A percentile compares a stretch with the other conserved stretches of the same genome.
Evolutionary conservation across 2,888 invertebrate species (phyloP).

Genomic region (Dicyrtomina minuta): DNA sequence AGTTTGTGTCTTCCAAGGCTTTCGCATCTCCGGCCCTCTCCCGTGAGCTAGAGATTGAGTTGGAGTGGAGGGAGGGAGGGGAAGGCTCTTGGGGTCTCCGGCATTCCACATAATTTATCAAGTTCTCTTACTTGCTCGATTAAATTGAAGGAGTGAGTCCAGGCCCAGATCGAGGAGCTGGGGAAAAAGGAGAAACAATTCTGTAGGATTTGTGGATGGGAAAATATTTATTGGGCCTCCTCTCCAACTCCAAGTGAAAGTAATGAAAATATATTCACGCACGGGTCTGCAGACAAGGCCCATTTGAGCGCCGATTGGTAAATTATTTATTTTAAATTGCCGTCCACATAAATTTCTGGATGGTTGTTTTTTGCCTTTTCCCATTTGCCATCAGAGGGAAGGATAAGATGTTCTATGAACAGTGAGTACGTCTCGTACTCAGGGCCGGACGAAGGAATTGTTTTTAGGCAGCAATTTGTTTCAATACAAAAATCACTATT

Average conservation of each 20-base stretch:
- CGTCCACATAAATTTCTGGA: background rate
- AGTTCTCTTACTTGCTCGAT: constrained; percentile 13
- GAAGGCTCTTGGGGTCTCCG: background rate
- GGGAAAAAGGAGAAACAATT: background rate
- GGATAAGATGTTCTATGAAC: too few relatives aligned
- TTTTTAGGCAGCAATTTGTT: too few relatives aligned
- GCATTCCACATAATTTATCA: constrained; percentile 2
- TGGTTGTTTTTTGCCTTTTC: background rate
- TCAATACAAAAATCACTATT: too few relatives aligned
- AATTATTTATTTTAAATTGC: constrained; percentile 16
- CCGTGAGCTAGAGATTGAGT: background rate
- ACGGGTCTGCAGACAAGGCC: background rate
- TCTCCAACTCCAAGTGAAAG: constrained; percentile 3
- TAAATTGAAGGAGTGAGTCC: constrained; percentile 10
- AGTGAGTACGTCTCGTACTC: too few relatives aligned
- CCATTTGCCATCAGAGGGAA: background rate
- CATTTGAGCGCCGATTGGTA: constrained; percentile 14
- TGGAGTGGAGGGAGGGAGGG: background rate
- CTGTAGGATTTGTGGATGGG: background rate
- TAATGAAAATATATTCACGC: constrained; percentile 21
- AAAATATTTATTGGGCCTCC: constrained; percentile 12
- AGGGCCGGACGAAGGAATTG: too few relatives aligned
- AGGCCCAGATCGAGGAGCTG: background rate
- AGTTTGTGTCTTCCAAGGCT: too few relatives aligned
- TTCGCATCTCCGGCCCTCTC: too few relatives aligned